Base-by-base conservation (phyloP, 1,140 invertebrate genomes). In the Nymphalis io region DNA sequence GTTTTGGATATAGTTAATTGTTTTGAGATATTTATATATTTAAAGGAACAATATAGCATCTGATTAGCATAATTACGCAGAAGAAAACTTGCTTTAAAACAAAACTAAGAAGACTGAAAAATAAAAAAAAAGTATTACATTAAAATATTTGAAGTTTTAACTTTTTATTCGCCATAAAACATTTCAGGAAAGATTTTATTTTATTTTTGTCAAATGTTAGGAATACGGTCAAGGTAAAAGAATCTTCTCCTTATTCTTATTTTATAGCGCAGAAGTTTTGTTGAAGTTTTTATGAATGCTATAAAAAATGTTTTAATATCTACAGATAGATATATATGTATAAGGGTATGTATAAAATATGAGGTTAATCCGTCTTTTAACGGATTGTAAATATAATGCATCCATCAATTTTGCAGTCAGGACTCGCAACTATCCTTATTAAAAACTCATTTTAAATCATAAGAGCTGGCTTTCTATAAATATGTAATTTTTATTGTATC, bases 191-290 rank as follows among this genome's bases (percentile, higher is more conserved):
- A 53, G 61, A 53, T 63, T 63, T 63, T 63, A 53, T 63, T 46
- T 63, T 16, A 53, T 63, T 63, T 63, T 63, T 63, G 61, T 63
- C 61, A 53, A 63, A 63, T 63, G 23, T 63, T 63, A 63, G 53
- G 61, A 63, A 53, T 27, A 23, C 61, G 27, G 20, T 21, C 33
- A 16, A 63, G 61, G 53, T 63, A 63, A 63, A 63, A 51, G 61
- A 16, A 53, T 27, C 61, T 63, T 51, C 61, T 53, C 38, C 39
- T 63, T 63, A 63, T 63, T 53, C 27, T 63, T 53, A 39, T 63
- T 63, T 63, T 63, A 63, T 53, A 63, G 61, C 61, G 48, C 46
- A 51, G 16, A 20, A 51, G 46, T 51, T 51, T 51, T 51, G 20
- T 51, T 51, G 46, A 51, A 51, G 46, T 51, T 51, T 51, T 51